Evolutionary conservation across 2,113 vertebrate genomes (phyloP).

Genomic region (Phyllostomus hastatus): DNA sequence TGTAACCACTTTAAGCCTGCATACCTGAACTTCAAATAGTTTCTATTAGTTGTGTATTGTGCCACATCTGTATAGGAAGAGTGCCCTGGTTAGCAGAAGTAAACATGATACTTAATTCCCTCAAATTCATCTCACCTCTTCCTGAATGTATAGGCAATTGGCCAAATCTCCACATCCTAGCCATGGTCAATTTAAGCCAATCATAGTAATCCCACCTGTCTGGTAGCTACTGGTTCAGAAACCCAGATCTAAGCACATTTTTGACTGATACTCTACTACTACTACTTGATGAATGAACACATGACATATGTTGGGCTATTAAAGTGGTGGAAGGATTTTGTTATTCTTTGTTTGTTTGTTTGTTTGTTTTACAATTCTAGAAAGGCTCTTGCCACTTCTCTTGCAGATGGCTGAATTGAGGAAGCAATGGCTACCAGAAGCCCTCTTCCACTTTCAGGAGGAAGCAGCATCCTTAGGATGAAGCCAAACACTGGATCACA

Average conservation of each 20-base stretch:
- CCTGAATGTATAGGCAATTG: not conserved
- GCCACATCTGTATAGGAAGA: not conserved
- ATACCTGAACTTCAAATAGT: not conserved
- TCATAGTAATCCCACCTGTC: not conserved
- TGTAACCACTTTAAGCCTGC: not conserved
- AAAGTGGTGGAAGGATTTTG: not conserved
- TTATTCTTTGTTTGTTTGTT: not conserved
- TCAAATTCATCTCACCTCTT: not conserved
- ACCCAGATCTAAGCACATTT: not conserved
- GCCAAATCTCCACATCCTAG: not conserved
- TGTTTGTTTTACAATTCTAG: not conserved
- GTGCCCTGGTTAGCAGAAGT: not conserved
- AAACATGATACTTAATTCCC: not conserved
- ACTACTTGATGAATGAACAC: not conserved
- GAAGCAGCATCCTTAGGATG: not conserved
- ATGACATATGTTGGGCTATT: not conserved
- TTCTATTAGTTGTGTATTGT: not conserved
- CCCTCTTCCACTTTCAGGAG: fast-evolving
- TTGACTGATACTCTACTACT: not conserved
- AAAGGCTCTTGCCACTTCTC: not conserved
- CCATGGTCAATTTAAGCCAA: not conserved
- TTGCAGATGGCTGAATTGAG: not conserved
- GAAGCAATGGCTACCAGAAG: not conserved
- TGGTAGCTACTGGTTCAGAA: not conserved
- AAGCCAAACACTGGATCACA: not conserved